These are phyloP conservation scores for Rattus rattus DNA, from an alignment of 2,113 vertebrate genomes.

Conservation along the genomic window DNA sequence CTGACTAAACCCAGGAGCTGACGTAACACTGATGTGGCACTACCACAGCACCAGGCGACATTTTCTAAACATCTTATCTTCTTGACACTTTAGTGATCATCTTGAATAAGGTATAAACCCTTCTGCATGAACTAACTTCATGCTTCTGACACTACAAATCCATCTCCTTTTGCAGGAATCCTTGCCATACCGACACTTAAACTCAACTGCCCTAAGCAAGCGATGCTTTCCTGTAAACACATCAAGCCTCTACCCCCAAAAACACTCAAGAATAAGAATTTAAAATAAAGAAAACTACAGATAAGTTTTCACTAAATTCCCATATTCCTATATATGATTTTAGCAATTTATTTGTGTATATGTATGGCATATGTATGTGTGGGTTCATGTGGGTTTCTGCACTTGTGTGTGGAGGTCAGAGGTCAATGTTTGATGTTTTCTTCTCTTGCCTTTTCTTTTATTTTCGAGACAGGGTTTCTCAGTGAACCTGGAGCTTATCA, in stretches of 20 bases:
- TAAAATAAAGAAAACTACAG: background rate
- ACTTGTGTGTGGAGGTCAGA: background rate
- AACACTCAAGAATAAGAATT: background rate
- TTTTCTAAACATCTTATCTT: conserved; percentile 19
- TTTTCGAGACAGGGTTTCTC: background rate
- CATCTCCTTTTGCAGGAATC: background rate
- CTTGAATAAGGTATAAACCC: background rate
- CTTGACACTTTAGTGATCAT: background rate
- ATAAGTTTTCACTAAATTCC: background rate
- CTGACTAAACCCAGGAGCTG: background rate
- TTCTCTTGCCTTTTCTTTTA: background rate
- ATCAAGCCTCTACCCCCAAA: background rate
- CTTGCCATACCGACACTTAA: background rate
- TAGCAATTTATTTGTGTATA: background rate
- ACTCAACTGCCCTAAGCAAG: background rate
- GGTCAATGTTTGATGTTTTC: background rate
- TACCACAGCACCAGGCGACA: background rate
- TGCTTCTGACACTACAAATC: background rate
- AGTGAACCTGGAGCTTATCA: background rate
- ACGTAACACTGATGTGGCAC: background rate
- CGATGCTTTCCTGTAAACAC: background rate
- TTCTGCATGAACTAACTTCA: background rate
- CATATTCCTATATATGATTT: background rate
- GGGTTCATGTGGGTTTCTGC: background rate
- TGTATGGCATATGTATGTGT: background rate